Percentiles rank a stretch among this genome's conserved stretches.
phyloP scores from a whole-genome alignment of 2,113 vertebrate genomes.

The Blennius ocellaris region DNA sequence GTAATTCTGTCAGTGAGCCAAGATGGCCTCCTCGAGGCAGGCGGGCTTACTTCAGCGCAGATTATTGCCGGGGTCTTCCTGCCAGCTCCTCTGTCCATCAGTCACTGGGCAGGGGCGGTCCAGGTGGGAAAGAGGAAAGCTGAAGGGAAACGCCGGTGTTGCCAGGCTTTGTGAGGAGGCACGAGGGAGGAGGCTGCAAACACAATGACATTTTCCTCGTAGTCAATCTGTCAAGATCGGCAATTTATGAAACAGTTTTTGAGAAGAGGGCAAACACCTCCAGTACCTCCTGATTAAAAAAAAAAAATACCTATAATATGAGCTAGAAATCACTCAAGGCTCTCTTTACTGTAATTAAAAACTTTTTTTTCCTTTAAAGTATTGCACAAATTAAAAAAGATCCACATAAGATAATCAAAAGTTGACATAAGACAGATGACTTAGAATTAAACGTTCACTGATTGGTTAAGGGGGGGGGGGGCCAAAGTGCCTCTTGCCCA shows the following conservation, averaged over 20 bases:
- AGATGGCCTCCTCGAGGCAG: conserved; percentile 8
- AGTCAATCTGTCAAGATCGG: conserved; percentile 40
- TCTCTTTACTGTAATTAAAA: too few species aligned
- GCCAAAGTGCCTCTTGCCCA: too few species aligned
- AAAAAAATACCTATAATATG: too few species aligned
- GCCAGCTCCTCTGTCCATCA: not conserved
- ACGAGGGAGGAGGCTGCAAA: conserved; percentile 14
- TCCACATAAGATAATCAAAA: too few species aligned
- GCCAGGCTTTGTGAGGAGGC: conserved; percentile 18
- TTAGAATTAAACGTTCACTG: too few species aligned
- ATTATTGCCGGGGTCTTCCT: conserved; percentile 39
- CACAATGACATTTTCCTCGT: conserved; percentile 37
- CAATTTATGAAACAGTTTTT: not conserved
- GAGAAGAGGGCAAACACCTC: too few species aligned
- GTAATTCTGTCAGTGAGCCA: conserved; percentile 55
- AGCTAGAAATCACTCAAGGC: too few species aligned
- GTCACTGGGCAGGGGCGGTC: not conserved
- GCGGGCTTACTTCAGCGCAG: not conserved
- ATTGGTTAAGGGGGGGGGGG: too few species aligned
- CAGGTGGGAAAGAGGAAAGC: conserved; percentile 49
- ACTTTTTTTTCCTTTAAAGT: too few species aligned
- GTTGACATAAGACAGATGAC: too few species aligned
- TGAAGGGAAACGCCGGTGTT: conserved; percentile 38
- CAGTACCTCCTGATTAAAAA: too few species aligned
- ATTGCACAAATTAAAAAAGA: too few species aligned